Evolutionary conservation across 2,888 invertebrate genomes (phyloP).

Genomic region (Hipparchia sbordonii): DNA sequence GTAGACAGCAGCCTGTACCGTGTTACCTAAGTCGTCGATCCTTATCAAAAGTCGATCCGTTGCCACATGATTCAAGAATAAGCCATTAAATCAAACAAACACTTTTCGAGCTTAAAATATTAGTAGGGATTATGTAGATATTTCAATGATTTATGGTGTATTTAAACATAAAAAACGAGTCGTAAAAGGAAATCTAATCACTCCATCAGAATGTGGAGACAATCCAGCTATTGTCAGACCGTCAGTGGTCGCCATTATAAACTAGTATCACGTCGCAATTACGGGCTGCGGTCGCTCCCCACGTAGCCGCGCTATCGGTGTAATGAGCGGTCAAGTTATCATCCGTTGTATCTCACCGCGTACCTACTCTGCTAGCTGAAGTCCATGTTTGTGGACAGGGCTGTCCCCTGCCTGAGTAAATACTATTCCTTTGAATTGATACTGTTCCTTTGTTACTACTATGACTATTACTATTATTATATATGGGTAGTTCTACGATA

Average conservation of each 20-base stretch:
- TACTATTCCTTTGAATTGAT: not conserved
- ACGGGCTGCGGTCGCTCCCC: constrained; percentile 20
- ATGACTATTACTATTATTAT: no score
- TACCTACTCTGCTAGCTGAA: constrained; percentile 1
- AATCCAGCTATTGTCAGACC: constrained; percentile 18
- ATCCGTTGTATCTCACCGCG: constrained; percentile 11
- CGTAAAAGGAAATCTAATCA: not conserved
- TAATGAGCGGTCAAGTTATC: constrained; percentile 25
- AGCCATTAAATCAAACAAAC: no score
- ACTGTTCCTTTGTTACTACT: no score
- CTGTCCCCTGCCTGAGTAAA: not conserved
- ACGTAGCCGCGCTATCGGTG: constrained; percentile 16
- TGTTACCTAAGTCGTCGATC: no score
- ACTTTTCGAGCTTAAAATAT: no score
- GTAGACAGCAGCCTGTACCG: no score
- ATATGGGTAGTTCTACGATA: no score
- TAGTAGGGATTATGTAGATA: no score
- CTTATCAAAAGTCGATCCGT: no score
- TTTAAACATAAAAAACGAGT: not conserved
- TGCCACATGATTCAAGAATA: no score
- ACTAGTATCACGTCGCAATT: constrained; percentile 17
- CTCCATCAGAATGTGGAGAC: not conserved
- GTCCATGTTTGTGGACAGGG: not conserved
- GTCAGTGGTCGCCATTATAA: constrained; percentile 9
- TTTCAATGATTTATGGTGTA: not conserved